A percentile compares a stretch with the other conserved stretches of the same genome.
These are phyloP conservation scores for Cheilinus undulatus DNA, from an alignment of 2,113 vertebrate species.

Conservation along the genomic window DNA sequence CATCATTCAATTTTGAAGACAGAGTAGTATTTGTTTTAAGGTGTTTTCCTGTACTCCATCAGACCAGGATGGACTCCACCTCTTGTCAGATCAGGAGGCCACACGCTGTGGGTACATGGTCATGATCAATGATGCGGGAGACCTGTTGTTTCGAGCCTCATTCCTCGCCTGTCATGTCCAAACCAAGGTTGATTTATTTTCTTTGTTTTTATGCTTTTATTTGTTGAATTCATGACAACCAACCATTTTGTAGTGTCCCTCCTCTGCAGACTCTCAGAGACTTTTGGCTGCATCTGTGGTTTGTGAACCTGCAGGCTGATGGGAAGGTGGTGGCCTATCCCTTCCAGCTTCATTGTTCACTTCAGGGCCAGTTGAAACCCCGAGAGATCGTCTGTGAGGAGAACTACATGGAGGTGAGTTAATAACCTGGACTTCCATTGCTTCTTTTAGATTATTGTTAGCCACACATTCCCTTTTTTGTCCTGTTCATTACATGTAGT, in stretches of 20 bases:
- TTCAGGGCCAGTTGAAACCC: conserved; percentile 33
- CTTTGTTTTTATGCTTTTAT: background rate
- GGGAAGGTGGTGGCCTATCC: conserved; percentile 27
- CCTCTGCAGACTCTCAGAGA: conserved; percentile 48
- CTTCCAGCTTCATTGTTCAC: conserved; percentile 54
- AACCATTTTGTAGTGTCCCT: no score
- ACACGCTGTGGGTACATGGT: conserved; percentile 69
- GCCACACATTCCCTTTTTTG: background rate
- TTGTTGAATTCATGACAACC: no score
- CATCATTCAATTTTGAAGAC: no score
- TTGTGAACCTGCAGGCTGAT: conserved; percentile 41
- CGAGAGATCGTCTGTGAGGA: conserved; percentile 69
- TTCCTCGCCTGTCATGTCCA: conserved; percentile 72
- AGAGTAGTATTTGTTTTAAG: no score
- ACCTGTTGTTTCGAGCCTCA: conserved; percentile 68
- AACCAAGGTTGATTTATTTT: conserved; percentile 37
- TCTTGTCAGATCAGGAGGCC: conserved; percentile 48
- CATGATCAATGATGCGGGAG: conserved; percentile 42
- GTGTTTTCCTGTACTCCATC: background rate
- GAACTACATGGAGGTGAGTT: conserved; percentile 73
- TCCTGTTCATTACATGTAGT: no score
- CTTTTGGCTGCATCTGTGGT: conserved; percentile 58
- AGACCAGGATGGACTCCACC: conserved; percentile 59
- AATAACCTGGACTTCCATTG: background rate
- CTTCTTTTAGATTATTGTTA: background rate